phyloP scores from a whole-genome alignment of 2,888 invertebrate species.

The Villa cingulata region DNA sequence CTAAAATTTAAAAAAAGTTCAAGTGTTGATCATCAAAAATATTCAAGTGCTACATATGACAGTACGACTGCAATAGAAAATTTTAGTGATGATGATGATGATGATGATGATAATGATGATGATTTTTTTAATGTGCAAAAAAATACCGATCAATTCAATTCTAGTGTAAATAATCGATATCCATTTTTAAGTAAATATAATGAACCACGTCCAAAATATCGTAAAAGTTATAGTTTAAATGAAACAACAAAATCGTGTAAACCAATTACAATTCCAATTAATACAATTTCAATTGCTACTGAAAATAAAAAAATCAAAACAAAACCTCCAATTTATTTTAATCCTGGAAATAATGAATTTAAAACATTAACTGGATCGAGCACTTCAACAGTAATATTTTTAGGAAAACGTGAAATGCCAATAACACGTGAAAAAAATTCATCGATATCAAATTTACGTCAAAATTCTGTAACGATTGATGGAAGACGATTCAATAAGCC shows the following conservation, averaged over 20 bases:
- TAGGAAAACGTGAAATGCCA: slow-evolving; percentile 29
- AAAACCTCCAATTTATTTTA: slow-evolving; percentile 16
- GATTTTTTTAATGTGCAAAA: slow-evolving; percentile 1
- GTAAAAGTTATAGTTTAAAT: slow-evolving; percentile 4
- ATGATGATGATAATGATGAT: slow-evolving; percentile 3
- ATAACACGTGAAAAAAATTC: slow-evolving; percentile 19
- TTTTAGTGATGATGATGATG: not conserved
- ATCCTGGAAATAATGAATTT: not conserved
- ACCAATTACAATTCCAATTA: too few relatives aligned
- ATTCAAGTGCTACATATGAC: slow-evolving; percentile 1
- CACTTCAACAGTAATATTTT: slow-evolving; percentile 18
- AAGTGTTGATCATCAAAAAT: slow-evolving; percentile 8
- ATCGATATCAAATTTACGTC: slow-evolving; percentile 10
- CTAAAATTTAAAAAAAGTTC: slow-evolving; percentile 6
- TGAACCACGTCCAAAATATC: slow-evolving; percentile 5
- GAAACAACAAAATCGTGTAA: not conserved
- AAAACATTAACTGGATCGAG: too few relatives aligned
- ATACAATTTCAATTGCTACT: too few relatives aligned
- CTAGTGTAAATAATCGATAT: slow-evolving; percentile 1
- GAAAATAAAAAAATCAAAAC: slow-evolving; percentile 10
- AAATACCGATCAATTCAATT: not conserved
- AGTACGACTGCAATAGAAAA: not conserved
- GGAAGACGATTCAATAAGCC: not conserved
- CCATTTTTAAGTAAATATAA: not conserved
- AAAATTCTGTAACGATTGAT: not conserved